Base-by-base conservation (phyloP, 1,140 invertebrate genomes). In the Drosophila subpulchrella region DNA sequence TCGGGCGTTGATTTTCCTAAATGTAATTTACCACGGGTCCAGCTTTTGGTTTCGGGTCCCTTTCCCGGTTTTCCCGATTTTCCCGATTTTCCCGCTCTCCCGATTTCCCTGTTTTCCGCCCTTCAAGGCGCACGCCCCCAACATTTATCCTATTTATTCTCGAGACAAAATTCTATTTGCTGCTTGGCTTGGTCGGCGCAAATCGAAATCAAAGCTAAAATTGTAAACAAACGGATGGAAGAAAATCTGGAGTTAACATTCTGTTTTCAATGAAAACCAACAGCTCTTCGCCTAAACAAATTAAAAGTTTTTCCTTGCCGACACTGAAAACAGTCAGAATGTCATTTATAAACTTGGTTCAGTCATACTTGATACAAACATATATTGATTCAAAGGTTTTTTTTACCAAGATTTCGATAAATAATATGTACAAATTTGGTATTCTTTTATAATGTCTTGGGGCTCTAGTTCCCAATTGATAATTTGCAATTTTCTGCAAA, bases 81-180 rank as follows among this genome's bases (percentile, higher is more conserved):
- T 32, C 30, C 30, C 30, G 30, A 8, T 32, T 32, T 32, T 32
- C 30, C 30, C 30, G 30, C 30, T 34, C 34, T 13, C 56, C 56
- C 55, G 24, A 6, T 42, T 34, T n/a, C 55, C n/a, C 11, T 10
- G 20, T 46, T 46, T 5, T 4, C 41, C 42, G 42, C 15, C 10
- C 15, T 66, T 36, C 24, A 10, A n/a, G 34, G 10, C 15, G n/a
- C 39, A 54, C 55, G 30, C 20, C 50, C 41, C 46, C 55, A 60
- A 65, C 75, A 86, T 79, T 81, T 65, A 86, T 71, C 78, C 50
- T 72, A 88, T 88, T 67, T 88, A 70, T 79, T 75, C 88, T 50
- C 50, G 30, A 46, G 53, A 39, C 57, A 54, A 71, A 84, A 81
- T 85, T 88, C 66, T 86, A 86, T 88, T 88, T 86, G 83, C 82